phyloP scores from a whole-genome alignment of 2,888 invertebrate species.

The Plemyria rubiginata region DNA sequence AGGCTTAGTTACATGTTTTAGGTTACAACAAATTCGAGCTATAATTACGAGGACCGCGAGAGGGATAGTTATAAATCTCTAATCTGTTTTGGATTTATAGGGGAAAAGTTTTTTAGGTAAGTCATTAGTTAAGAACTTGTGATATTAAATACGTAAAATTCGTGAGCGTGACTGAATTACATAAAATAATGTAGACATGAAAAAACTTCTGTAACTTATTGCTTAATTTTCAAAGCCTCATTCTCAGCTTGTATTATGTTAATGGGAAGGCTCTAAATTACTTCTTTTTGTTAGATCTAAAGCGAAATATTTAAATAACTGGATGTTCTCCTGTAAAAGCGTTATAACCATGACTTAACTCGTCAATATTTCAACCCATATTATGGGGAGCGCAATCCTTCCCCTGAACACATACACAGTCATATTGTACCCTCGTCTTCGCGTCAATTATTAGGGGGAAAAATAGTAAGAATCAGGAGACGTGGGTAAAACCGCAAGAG shows the following conservation, averaged over 20 bases:
- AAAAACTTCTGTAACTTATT: too few species aligned
- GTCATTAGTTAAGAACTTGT: neutral
- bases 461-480: conserved; percentile 50
- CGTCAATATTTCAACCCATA: conserved; percentile 51
- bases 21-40: conserved; percentile 36
- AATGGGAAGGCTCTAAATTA: neutral
- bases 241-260: neutral
- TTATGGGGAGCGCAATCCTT: conserved; percentile 39
- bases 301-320: conserved; percentile 1
- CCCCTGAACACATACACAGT: conserved; percentile 30
- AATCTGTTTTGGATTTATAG: conserved; percentile 31
- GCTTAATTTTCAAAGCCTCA: neutral
- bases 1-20: conserved; percentile 41
- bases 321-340: conserved; percentile 11
- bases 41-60: conserved; percentile 33
- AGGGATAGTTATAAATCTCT: conserved; percentile 33
- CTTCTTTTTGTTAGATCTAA: neutral
- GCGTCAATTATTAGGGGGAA: conserved; percentile 71
- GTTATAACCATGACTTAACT: conserved; percentile 35
- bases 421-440: conserved; percentile 66
- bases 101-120: conserved; percentile 6
- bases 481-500: conserved; percentile 46
- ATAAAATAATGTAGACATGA: too few species aligned
- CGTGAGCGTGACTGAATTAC: too few species aligned
- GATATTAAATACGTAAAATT: too few species aligned